These are phyloP conservation scores for Drosophila anceps DNA, from an alignment of 2,888 invertebrate genomes.

Conservation along the genomic window DNA sequence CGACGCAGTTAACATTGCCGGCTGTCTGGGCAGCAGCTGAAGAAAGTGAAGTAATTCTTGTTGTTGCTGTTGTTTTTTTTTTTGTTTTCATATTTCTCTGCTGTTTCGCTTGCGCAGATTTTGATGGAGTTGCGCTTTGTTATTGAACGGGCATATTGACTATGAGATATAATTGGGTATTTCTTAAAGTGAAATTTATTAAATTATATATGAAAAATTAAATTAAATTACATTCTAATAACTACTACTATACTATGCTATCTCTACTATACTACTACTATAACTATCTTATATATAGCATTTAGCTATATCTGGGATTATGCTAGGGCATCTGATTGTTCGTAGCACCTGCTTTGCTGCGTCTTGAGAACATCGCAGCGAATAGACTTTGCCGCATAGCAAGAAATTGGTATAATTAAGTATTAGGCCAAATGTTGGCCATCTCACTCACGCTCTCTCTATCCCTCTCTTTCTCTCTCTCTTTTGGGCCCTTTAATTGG, in stretches of 20 bases:
- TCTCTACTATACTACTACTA: too few relatives aligned
- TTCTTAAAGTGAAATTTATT: too few relatives aligned
- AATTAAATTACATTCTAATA: too few relatives aligned
- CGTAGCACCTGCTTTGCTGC: background rate
- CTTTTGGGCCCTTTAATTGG: slow-evolving; percentile 65
- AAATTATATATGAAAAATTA: too few relatives aligned
- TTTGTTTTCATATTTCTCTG: background rate
- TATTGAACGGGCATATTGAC: background rate
- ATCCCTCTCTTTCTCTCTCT: too few relatives aligned
- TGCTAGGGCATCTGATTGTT: background rate
- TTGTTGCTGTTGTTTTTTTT: background rate
- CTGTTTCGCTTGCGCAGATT: background rate
- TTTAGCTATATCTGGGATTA: background rate
- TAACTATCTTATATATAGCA: too few relatives aligned
- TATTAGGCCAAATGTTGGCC: slow-evolving; percentile 39
- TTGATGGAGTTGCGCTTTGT: background rate
- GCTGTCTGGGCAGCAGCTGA: slow-evolving; percentile 22
- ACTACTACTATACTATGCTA: too few relatives aligned
- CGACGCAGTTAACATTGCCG: slow-evolving; percentile 22
- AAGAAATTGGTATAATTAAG: slow-evolving; percentile 45
- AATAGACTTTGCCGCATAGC: slow-evolving; percentile 29
- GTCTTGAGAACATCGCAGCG: slow-evolving; percentile 26
- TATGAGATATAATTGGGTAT: background rate
- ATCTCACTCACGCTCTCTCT: background rate
- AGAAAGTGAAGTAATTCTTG: slow-evolving; percentile 33